These are phyloP conservation scores for Neelides folsomi DNA, from an alignment of 2,888 invertebrate genomes.

Conservation along the genomic window DNA sequence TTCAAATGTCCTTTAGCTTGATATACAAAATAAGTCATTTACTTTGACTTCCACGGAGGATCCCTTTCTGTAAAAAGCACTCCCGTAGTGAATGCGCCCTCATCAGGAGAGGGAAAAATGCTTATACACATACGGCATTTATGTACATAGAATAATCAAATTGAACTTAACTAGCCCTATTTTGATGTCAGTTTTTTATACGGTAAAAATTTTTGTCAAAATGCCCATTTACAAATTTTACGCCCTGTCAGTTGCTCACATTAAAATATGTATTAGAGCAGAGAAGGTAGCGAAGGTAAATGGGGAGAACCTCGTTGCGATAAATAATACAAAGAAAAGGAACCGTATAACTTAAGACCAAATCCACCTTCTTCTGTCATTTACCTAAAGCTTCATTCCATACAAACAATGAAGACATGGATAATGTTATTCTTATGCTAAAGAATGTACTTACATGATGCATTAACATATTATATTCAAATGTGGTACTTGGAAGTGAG, in stretches of 20 bases:
- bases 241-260: constrained; percentile 27
- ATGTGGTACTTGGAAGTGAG: no score
- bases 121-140: neutral
- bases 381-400: neutral
- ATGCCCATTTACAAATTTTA: constrained; percentile 30
- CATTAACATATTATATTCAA: no score
- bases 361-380: neutral
- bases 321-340: neutral
- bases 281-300: neutral
- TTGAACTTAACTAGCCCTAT: constrained; percentile 8
- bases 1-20: no score
- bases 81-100: no score
- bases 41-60: no score
- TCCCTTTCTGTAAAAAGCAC: no score
- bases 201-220: constrained; percentile 13
- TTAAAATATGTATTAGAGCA: constrained; percentile 11
- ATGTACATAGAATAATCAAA: constrained; percentile 3
- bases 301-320: neutral
- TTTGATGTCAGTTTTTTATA: constrained; percentile 10
- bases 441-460: no score
- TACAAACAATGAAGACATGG: no score
- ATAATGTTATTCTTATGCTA: no score
- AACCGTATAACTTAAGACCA: neutral
- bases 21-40: no score
- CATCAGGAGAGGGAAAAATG: no score